Base-by-base conservation (phyloP, 2,888 invertebrate species). In the Cremastinae sp. region DNA sequence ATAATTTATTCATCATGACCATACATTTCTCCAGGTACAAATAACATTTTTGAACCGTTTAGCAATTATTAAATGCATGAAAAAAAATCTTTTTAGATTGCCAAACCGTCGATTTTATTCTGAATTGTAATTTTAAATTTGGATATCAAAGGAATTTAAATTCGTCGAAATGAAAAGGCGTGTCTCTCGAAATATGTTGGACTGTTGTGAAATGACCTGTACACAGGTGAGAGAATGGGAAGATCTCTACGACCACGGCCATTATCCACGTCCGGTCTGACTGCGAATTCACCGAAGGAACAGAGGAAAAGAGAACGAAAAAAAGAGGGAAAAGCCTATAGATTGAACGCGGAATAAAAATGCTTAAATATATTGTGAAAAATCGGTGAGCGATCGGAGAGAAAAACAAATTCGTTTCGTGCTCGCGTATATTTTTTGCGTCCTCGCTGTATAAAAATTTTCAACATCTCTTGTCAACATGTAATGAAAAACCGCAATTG, bases 241-340 rank as follows among this genome's bases (percentile, higher is more conserved):
- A 81, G 82, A 82, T 84, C 84, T 75, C 77, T 69, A 79, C 58
- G 5, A 75, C 74, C 80, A 80, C 82, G 74, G 80, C 82, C 80
- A 87, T 88, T 88, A 87, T 83, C 83, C 83, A 83, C 87, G 84
- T 88, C 87, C 86, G 87, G 87, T 85, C 82, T 83, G 12, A 51
- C 51, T 22, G 51, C 28, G n/a, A 68, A 58, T 22, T 14, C 80
- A 75, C 79, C 73, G 79, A 14, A 45, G 56, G 22, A 53, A 28
- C 49, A 62, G 20, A 45, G 56, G 41, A 8, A 58, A 10, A 28
- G 45, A 45, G 37, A 16, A 45, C 16, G 59, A 49, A 39, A 41
- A 39, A 51, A 49, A 64, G 12, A 49, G 9, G 28, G 18, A 14
- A 59, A 37, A 16, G 47, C 16, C 47, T 20, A 41, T 14, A 53